phyloP scores from a whole-genome alignment of 2,797 vertebrate genomes.

The Emys orbicularis region DNA sequence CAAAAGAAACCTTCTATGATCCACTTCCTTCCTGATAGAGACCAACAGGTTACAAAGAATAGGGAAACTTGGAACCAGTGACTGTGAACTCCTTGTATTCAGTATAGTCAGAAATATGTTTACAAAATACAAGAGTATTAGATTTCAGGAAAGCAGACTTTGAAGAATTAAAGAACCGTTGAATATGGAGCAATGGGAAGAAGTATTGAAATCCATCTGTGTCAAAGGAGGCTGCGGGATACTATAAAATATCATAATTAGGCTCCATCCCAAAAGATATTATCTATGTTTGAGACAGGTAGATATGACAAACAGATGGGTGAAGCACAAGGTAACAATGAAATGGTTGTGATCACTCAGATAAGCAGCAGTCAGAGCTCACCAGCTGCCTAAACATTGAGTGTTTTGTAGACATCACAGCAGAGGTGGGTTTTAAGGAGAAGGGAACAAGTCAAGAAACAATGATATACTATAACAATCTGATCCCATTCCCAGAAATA shows the following conservation, averaged over 20 bases:
- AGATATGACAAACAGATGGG: background rate
- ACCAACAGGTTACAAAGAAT: background rate
- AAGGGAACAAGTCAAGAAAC: background rate
- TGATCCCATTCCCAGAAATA: background rate
- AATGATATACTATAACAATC: background rate
- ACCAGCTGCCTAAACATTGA: background rate
- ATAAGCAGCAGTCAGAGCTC: background rate
- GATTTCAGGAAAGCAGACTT: background rate
- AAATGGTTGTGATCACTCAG: background rate
- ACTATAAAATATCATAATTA: fast-evolving
- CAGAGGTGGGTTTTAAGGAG: background rate
- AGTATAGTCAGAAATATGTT: fast-evolving
- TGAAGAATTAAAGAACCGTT: fast-evolving
- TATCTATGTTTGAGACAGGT: background rate
- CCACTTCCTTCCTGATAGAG: background rate
- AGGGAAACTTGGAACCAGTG: background rate
- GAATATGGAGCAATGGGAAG: background rate
- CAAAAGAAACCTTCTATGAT: background rate
- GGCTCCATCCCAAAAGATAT: background rate
- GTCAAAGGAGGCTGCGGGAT: background rate
- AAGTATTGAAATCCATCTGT: background rate
- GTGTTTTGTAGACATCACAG: background rate
- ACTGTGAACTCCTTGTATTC: background rate
- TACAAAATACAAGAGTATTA: background rate
- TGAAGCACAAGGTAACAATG: background rate